Conservation (phyloP, 2,113 vertebrate genomes). For the Lethenteron camtschaticum region DNA sequence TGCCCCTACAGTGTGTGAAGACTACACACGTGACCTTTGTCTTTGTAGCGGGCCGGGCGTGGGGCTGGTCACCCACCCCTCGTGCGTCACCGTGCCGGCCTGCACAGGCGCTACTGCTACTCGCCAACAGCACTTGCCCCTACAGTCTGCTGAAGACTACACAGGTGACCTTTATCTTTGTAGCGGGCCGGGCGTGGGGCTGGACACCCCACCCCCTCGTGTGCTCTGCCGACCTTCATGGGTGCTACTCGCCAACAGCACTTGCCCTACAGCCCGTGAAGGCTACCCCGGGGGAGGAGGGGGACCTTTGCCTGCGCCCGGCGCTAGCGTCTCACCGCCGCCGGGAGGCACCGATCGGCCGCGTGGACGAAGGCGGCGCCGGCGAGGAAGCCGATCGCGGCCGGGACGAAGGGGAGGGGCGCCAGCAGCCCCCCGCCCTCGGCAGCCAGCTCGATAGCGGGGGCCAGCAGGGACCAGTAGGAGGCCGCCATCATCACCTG, state of each 20-base stretch:
- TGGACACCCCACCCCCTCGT: neutral
- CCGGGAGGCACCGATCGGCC: conserved; percentile 44
- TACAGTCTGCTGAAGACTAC: no score
- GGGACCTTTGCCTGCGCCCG: neutral
- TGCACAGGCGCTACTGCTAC: neutral
- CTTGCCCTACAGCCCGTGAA: neutral
- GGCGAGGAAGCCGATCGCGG: conserved; percentile 51
- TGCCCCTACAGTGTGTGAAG: no score
- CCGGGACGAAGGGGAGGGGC: conserved; percentile 60
- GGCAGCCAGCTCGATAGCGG: conserved; percentile 60
- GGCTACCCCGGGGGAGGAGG: neutral
- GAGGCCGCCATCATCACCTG: conserved; percentile 93
- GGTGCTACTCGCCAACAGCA: neutral
- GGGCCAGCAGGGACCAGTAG: conserved; percentile 83
- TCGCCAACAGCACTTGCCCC: no score
- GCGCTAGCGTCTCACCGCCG: conserved; percentile 35
- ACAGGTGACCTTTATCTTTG: no score
- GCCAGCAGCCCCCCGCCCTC: conserved; percentile 51
- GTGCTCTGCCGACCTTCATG: neutral
- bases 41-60: no score
- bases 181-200: no score
- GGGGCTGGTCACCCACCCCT: neutral
- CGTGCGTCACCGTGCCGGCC: neutral
- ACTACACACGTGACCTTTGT: no score
- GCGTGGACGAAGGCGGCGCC: conserved; percentile 65